Evolutionary conservation across 2,888 invertebrate genomes (phyloP).

Genomic region (Doris montereyensis): DNA sequence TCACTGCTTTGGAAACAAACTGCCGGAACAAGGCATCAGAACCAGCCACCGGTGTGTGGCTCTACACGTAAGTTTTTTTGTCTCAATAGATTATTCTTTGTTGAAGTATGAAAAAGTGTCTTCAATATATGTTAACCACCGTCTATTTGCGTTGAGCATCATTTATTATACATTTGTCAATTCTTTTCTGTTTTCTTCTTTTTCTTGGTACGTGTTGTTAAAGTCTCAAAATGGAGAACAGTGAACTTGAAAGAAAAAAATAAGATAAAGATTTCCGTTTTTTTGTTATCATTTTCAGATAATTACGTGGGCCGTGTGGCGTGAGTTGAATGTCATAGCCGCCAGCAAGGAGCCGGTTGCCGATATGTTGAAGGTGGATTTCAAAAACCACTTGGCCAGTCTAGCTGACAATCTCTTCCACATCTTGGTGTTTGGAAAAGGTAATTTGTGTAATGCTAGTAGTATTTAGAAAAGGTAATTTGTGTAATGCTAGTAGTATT

Average conservation of each 20-base stretch:
- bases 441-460: constrained; percentile 44
- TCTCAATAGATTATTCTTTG: too few relatives aligned
- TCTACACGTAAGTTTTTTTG: constrained; percentile 59
- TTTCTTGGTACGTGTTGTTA: too few relatives aligned
- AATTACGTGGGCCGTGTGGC: constrained; percentile 56
- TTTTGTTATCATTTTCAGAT: too few relatives aligned
- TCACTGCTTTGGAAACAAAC: constrained; percentile 58
- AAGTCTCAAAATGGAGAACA: too few relatives aligned
- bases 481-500: too few relatives aligned
- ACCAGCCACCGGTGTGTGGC: constrained; percentile 65
- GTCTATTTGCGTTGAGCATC: neutral
- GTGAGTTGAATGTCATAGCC: constrained; percentile 49
- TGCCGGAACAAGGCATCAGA: constrained; percentile 56
- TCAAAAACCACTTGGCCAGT: constrained; percentile 54
- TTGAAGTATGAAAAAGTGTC: too few relatives aligned
- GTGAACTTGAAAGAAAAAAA: too few relatives aligned
- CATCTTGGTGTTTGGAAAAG: constrained; percentile 62
- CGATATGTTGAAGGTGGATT: constrained; percentile 47
- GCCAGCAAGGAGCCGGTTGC: constrained; percentile 55
- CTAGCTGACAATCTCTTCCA: constrained; percentile 66
- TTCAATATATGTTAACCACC: too few relatives aligned
- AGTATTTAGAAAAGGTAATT: too few relatives aligned
- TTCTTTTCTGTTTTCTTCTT: neutral
- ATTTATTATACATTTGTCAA: neutral
- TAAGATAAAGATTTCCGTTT: too few relatives aligned